A percentile compares a stretch with the other conserved stretches of the same genome.
Conservation (phyloP, 2,113 vertebrate species). For the Jacana jacana region DNA sequence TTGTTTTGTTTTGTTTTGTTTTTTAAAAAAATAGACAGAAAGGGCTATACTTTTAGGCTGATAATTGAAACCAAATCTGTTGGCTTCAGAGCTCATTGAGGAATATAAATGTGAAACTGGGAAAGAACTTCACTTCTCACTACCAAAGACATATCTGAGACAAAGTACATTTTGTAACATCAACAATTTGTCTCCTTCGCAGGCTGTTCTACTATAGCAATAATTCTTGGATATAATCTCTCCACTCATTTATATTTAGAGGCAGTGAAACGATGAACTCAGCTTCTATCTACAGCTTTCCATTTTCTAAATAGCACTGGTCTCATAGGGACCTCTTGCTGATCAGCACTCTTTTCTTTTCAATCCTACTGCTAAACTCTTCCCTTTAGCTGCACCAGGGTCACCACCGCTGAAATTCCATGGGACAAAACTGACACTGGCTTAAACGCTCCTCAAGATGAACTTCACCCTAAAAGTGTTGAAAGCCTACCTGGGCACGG, state of each 20-base stretch:
- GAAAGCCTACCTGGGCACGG: background rate
- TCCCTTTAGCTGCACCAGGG: background rate
- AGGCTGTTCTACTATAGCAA: conserved; percentile 19
- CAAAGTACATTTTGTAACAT: conserved; percentile 32
- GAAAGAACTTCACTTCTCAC: conserved; percentile 2
- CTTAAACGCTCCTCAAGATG: background rate
- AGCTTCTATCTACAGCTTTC: conserved; percentile 39
- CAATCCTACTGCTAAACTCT: background rate
- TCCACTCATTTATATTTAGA: conserved; percentile 52
- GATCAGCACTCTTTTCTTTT: background rate
- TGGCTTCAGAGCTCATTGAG: conserved; percentile 16
- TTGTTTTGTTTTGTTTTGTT: background rate
- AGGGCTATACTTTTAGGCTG: background rate
- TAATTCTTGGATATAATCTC: conserved; percentile 38
- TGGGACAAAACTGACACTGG: background rate
- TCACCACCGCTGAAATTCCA: background rate
- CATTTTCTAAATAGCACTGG: background rate
- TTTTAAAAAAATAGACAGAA: background rate
- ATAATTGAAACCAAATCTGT: conserved; percentile 25
- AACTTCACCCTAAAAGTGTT: background rate
- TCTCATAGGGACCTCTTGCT: background rate
- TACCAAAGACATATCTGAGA: conserved; percentile 34
- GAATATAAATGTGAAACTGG: conserved; percentile 23
- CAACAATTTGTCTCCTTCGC: conserved; percentile 18
- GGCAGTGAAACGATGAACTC: conserved; percentile 39